These are phyloP conservation scores for Pungitius pungitius DNA, from an alignment of 2,113 vertebrate species.

Conservation along the genomic window DNA sequence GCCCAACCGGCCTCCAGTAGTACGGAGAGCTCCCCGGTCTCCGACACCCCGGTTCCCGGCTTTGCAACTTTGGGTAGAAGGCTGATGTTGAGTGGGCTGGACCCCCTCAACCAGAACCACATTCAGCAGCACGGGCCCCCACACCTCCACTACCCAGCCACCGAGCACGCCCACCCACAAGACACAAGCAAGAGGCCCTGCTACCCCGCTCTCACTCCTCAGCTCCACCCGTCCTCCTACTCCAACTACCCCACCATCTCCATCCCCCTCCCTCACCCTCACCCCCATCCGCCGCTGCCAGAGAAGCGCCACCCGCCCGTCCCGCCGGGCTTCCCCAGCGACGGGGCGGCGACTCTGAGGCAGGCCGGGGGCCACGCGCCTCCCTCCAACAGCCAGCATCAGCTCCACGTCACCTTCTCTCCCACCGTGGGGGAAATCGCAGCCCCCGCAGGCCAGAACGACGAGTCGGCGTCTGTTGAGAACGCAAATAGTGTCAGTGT, in stretches of 20 bases:
- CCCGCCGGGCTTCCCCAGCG: slow-evolving; percentile 60
- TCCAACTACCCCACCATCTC: slow-evolving; percentile 71
- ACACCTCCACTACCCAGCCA: slow-evolving; percentile 55
- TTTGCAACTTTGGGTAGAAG: slow-evolving; percentile 81
- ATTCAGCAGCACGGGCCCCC: slow-evolving; percentile 50
- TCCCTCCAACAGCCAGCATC: slow-evolving; percentile 50
- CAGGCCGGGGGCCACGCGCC: slow-evolving; percentile 54
- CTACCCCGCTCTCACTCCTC: slow-evolving; percentile 65
- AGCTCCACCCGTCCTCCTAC: slow-evolving; percentile 50
- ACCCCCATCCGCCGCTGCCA: slow-evolving; percentile 85
- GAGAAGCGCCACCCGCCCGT: slow-evolving; percentile 82
- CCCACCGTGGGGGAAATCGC: slow-evolving; percentile 82
- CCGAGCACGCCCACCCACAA: slow-evolving; percentile 56
- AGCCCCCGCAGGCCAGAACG: slow-evolving; percentile 48
- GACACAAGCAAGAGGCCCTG: slow-evolving; percentile 68
- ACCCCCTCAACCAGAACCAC: slow-evolving; percentile 51
- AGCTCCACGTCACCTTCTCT: slow-evolving; percentile 87
- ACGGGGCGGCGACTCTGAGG: slow-evolving; percentile 47
- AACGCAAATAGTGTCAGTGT: slow-evolving; percentile 73
- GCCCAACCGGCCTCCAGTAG: slow-evolving; percentile 62
- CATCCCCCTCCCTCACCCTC: slow-evolving; percentile 70
- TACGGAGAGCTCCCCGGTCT: slow-evolving; percentile 78
- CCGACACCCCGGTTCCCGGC: slow-evolving; percentile 76
- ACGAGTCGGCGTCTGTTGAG: slow-evolving; percentile 38
- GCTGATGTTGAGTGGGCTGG: slow-evolving; percentile 75